These are phyloP conservation scores for Catamblyrhynchus diadema DNA, from an alignment of 2,797 vertebrate genomes.

Conservation along the genomic window DNA sequence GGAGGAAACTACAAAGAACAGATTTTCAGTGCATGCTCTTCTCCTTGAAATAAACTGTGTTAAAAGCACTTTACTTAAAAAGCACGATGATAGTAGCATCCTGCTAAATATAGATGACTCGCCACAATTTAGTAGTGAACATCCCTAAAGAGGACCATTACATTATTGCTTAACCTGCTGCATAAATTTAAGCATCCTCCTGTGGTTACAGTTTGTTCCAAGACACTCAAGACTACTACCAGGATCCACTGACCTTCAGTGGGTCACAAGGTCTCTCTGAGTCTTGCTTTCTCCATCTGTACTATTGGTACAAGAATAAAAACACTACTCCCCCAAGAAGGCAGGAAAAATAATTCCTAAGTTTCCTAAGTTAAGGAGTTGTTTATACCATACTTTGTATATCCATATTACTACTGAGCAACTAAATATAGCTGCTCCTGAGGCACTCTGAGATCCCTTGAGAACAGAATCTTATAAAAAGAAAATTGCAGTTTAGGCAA, in stretches of 20 bases:
- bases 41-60: slow-evolving; percentile 62
- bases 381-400: not conserved
- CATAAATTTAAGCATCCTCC: slow-evolving; percentile 58
- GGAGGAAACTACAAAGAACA: slow-evolving; percentile 53
- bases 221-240: not conserved
- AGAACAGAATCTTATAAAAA: not conserved
- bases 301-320: not conserved
- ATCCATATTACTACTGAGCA: not conserved
- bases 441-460: not conserved
- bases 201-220: slow-evolving; percentile 5
- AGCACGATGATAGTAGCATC: slow-evolving; percentile 62
- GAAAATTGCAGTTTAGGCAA: not conserved
- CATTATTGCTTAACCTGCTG: slow-evolving; percentile 55
- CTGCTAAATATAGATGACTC: slow-evolving; percentile 69
- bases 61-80: slow-evolving; percentile 70
- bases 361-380: not conserved
- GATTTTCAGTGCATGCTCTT: slow-evolving; percentile 56
- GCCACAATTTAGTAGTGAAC: slow-evolving; percentile 62
- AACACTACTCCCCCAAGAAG: not conserved
- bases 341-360: not conserved
- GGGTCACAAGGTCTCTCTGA: not conserved
- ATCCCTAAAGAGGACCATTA: slow-evolving; percentile 49
- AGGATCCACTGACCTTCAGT: not conserved
- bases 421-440: not conserved
- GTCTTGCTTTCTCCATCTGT: not conserved